Base-by-base conservation (phyloP, 1,140 invertebrate genomes). In the Bicyclus anynana region DNA sequence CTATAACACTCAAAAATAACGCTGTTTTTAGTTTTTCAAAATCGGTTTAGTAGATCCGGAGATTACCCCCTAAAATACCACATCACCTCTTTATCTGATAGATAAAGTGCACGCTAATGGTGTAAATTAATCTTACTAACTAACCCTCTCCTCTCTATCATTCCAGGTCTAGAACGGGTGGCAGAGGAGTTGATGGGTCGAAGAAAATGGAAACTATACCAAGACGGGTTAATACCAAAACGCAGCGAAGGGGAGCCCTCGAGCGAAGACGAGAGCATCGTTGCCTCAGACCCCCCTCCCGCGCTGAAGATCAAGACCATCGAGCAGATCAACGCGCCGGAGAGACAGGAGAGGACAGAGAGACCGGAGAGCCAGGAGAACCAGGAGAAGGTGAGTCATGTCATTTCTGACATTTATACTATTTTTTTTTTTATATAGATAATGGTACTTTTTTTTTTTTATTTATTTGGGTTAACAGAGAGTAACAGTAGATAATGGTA, bases 111-210 rank as follows among this genome's bases (percentile, higher is more conserved):
- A n/a, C n/a, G n/a, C n/a, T 9, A 27, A 7, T 7, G 10, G 26
- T 27, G 4, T 27, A 5, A 2, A 27, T 27, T 5, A 27, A 27
- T 4, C 3, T 7, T 7, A 33, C 3, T 12, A 33, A 33, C 10
- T 33, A 33, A 33, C 29, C 1, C 0, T 33, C 10, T 12, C 10
- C 10, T 1, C 10, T 37, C 9, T 17, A 35, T 51, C n/a, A 51
- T 92, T 91, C 47, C 86, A 98, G 96, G 96, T 92, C 92, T 98
- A 93, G 96, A 98, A 94, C 93, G 95, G 90, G 94, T 98, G 91
- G 96, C 96, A 91, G 95, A 97, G 91, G 95, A 97, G 93, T 95
- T 97, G 91, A 96, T 96, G 94, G 96, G 95, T 92, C 93, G 94
- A 92, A 94, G 95, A 93, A 95, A 93, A 95, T 96, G 96, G 94